A percentile compares a stretch with the other conserved stretches of the same genome.
phyloP scores from a whole-genome alignment of 1,140 invertebrate genomes.

The Lucilia cuprina region DNA sequence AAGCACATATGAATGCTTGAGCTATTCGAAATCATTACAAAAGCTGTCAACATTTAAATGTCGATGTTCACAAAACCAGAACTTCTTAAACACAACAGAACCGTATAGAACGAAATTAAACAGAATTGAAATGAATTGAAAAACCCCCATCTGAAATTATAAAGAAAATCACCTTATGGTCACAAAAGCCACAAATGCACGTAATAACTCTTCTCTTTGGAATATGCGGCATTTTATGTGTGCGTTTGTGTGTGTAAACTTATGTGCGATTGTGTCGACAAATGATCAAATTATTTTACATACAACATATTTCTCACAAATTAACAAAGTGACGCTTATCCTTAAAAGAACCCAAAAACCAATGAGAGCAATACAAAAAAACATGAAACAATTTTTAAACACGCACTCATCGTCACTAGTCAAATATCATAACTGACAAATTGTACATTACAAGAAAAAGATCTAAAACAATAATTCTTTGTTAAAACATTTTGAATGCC shows the following conservation, averaged over 20 bases:
- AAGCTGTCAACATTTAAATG: slow-evolving; percentile 29
- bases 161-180: background rate
- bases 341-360: slow-evolving; percentile 14
- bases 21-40: background rate
- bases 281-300: background rate
- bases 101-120: background rate
- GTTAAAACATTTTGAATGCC: background rate
- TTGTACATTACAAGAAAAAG: slow-evolving; percentile 5
- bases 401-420: slow-evolving; percentile 18
- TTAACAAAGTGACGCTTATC: slow-evolving; percentile 26
- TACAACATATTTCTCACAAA: slow-evolving; percentile 23
- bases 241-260: background rate
- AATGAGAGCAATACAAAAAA: background rate
- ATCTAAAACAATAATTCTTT: background rate
- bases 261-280: background rate
- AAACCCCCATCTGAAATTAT: background rate
- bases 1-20: background rate
- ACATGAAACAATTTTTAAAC: background rate
- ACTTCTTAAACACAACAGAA: background rate
- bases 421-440: slow-evolving; percentile 26
- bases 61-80: background rate
- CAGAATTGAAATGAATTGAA: background rate
- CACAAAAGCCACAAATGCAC: background rate
- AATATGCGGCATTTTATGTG: background rate
- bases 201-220: background rate